Evolutionary conservation across 2,888 invertebrate species (phyloP), one percentile per base, ranked within the genome.

Genomic region (Ennomos quercinarius): DNA sequence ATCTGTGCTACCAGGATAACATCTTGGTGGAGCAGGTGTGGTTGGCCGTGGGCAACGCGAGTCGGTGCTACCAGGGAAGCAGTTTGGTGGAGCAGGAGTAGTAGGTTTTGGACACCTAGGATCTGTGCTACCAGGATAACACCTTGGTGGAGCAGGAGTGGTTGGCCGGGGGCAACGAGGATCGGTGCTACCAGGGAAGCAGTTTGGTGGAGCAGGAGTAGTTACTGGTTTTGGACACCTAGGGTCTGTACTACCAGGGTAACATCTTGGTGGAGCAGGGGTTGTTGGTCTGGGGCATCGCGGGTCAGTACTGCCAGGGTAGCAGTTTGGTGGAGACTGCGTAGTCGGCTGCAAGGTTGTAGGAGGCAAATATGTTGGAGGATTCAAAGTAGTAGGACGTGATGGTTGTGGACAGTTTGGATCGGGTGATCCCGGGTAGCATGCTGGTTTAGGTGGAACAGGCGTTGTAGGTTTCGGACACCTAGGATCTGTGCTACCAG

Each of bases 51-150:
- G 78, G 8, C 78, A 86, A 0, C 77, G 51, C 0, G 74, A 66
- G 13, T 81, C 79, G 0, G 58, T 56, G 6, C 51, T 65, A 0
- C 78, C 78, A 0, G 78, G 76, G 54, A 42, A 78, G 35, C 78
- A 78, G 0, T 45, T 56, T 1, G 70, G 71, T 4, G 63, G 77
- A 67, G 50, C 69, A 63, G 64, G 77, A 4, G 66, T 72, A 53
- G 51, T 77, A 27, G 27, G 75, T 70, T 72, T 72, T 2, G 83
- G 84, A 56, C 85, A 85, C 10, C 78, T 67, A 0, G 83, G 80
- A 63, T 88, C 66, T 63, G 36, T 67, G 10, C 80, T 78, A 0
- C 83, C 84, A 0, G 82, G 75, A 51, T 43, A 68, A 54, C 74
- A 74, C 0, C 41, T 68, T 3, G 76, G 70, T 1, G 76, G 64